phyloP scores from a whole-genome alignment of 2,888 invertebrate genomes.

The Matsumyia berberina region DNA sequence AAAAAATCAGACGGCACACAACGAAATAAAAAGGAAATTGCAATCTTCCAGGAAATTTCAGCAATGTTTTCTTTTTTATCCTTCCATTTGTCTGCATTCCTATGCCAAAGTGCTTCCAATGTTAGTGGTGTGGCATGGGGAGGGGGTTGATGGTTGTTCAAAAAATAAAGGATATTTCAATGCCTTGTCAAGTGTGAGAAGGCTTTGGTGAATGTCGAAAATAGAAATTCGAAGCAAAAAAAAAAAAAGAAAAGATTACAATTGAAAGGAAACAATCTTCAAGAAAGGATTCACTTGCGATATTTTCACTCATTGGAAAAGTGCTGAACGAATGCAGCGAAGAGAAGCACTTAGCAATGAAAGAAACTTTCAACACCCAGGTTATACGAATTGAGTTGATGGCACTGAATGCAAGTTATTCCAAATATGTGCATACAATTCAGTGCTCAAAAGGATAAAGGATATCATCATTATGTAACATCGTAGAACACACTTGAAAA shows the following conservation, averaged over 20 bases:
- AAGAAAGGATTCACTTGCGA: slow-evolving; percentile 70
- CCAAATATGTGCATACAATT: slow-evolving; percentile 55
- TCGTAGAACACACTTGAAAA: slow-evolving; percentile 56
- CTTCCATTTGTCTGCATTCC: slow-evolving; percentile 34
- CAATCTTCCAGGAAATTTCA: slow-evolving; percentile 73
- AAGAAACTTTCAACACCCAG: slow-evolving; percentile 50
- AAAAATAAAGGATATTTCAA: slow-evolving; percentile 62
- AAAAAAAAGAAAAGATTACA: slow-evolving; percentile 41
- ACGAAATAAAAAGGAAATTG: slow-evolving; percentile 62
- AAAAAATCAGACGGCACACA: slow-evolving; percentile 20
- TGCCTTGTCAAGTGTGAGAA: slow-evolving; percentile 70
- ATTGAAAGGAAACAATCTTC: slow-evolving; percentile 74
- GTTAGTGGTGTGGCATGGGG: neutral
- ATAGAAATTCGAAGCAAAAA: slow-evolving; percentile 24
- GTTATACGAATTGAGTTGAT: slow-evolving; percentile 41
- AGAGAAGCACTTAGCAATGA: slow-evolving; percentile 54
- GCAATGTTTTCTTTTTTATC: slow-evolving; percentile 47
- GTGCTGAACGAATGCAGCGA: slow-evolving; percentile 30
- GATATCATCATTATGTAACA: slow-evolving; percentile 64
- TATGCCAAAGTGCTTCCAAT: slow-evolving; percentile 25
- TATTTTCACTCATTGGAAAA: slow-evolving; percentile 30
- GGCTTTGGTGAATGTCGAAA: slow-evolving; percentile 54
- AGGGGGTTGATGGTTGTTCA: neutral
- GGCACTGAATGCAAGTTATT: neutral
- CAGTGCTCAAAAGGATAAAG: slow-evolving; percentile 70